phyloP scores from a whole-genome alignment of 2,113 vertebrate species.

The Marcusenius ussheri region DNA sequence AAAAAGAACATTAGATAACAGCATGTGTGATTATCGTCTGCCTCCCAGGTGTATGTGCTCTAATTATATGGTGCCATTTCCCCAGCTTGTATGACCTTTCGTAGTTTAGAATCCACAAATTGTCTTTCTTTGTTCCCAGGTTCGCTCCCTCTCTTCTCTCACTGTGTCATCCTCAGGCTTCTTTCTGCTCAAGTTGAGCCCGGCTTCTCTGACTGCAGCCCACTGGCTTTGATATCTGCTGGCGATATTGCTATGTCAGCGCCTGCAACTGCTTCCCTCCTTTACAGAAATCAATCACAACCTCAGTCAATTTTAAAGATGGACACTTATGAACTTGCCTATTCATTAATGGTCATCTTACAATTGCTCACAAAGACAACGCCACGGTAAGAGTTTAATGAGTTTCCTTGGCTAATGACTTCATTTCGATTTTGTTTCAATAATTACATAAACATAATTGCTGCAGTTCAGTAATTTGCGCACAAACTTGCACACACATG shows the following conservation, averaged over 20 bases:
- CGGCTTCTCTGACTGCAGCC: not conserved
- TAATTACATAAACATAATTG: not conserved
- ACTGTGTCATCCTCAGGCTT: not conserved
- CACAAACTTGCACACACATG: not conserved
- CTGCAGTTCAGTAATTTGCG: not conserved
- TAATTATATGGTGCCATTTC: conserved; percentile 10
- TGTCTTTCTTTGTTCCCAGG: not conserved
- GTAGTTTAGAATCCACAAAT: not conserved
- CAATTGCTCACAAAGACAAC: not conserved
- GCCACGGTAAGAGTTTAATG: not conserved
- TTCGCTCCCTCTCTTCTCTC: not conserved
- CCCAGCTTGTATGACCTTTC: conserved; percentile 3
- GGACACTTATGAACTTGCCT: not conserved
- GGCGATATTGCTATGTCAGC: not conserved
- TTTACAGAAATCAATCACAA: not conserved
- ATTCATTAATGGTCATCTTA: not conserved
- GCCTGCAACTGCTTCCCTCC: not conserved
- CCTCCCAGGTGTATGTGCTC: not conserved
- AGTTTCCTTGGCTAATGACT: not conserved
- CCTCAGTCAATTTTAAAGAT: not conserved
- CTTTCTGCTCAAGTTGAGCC: not conserved
- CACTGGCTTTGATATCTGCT: not conserved
- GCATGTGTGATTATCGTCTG: not conserved
- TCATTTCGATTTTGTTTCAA: not conserved
- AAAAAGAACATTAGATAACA: conserved; percentile 7